Percentiles rank a stretch among this genome's conserved stretches.
phyloP scores from a whole-genome alignment of 2,797 vertebrate genomes.

The Danio tinwini region DNA sequence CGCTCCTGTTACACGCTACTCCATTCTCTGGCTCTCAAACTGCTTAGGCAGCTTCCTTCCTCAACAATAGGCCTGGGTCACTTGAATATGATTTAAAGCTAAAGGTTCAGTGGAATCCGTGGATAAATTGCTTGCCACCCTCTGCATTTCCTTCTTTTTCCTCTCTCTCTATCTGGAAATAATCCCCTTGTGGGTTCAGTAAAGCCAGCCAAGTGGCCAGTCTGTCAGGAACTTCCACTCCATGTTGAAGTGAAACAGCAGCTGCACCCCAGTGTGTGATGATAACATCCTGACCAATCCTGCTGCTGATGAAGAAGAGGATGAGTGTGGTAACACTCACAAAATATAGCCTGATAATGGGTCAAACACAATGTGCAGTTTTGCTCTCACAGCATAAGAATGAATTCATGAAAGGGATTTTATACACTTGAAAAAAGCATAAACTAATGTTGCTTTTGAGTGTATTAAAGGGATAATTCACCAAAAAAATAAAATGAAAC shows the following conservation, averaged over 20 bases:
- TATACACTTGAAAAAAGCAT: too few species aligned
- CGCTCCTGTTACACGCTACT: constrained; percentile 63
- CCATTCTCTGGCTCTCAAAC: constrained; percentile 68
- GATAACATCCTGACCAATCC: constrained; percentile 43
- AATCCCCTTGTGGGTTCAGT: constrained; percentile 52
- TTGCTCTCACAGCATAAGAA: too few species aligned
- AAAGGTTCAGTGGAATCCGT: constrained; percentile 58
- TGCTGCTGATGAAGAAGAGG: constrained; percentile 59
- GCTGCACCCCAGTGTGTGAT: constrained; percentile 41
- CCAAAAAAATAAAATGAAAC: too few species aligned
- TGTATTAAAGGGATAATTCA: too few species aligned
- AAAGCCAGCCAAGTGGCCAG: constrained; percentile 47
- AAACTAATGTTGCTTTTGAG: too few species aligned
- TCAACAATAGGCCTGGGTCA: constrained; percentile 51
- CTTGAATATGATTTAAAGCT: constrained; percentile 60
- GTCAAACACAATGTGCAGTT: too few species aligned
- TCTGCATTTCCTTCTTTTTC: constrained; percentile 12
- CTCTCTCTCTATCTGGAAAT: constrained; percentile 47
- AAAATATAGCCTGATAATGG: constrained; percentile 67
- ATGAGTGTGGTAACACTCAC: constrained; percentile 56
- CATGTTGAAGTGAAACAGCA: constrained; percentile 66
- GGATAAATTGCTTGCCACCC: constrained; percentile 53
- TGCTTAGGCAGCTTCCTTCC: constrained; percentile 69
- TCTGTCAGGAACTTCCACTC: constrained; percentile 50
- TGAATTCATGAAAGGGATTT: too few species aligned